A percentile compares a stretch with the other conserved stretches of the same genome.
These are phyloP conservation scores for Isaurus tuberculatus DNA, from an alignment of 92 coral and sea anemone genomes.

Conservation along the genomic window DNA sequence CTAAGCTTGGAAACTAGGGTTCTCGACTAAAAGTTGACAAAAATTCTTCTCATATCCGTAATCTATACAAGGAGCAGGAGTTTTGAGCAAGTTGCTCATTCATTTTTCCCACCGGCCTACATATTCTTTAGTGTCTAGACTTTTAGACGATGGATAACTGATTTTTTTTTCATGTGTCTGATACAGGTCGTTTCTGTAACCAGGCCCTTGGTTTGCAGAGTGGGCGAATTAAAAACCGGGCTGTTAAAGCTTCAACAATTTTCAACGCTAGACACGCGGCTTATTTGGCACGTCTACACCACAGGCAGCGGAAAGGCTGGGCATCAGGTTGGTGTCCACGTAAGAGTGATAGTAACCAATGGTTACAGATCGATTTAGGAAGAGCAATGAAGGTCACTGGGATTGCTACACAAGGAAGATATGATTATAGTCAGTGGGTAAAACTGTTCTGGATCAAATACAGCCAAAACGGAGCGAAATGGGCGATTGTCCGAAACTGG, in stretches of 20 bases:
- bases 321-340: conserved; percentile 79
- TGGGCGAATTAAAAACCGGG: conserved; percentile 77
- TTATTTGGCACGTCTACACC: conserved; percentile 70
- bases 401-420: conserved; percentile 87
- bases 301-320: conserved; percentile 52
- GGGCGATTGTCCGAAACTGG: conserved; percentile 71
- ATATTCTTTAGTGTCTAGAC: too few species aligned
- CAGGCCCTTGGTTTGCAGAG: conserved; percentile 72
- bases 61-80: too few species aligned
- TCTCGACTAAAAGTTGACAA: too few species aligned
- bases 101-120: too few species aligned
- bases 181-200: conserved; percentile 74
- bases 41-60: too few species aligned
- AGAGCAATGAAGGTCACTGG: conserved; percentile 69
- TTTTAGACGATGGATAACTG: not conserved
- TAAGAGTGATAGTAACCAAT: conserved; percentile 64
- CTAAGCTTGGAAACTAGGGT: too few species aligned
- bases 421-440: conserved; percentile 67
- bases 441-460: conserved; percentile 69
- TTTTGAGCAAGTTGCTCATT: too few species aligned
- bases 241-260: conserved; percentile 78
- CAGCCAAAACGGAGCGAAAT: conserved; percentile 80
- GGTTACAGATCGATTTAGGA: conserved; percentile 71
- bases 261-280: conserved; percentile 65
- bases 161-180: not conserved